A percentile compares a stretch with the other conserved stretches of the same genome.
phyloP scores from a whole-genome alignment of 2,888 invertebrate species.

The Tubulanus polymorphus region DNA sequence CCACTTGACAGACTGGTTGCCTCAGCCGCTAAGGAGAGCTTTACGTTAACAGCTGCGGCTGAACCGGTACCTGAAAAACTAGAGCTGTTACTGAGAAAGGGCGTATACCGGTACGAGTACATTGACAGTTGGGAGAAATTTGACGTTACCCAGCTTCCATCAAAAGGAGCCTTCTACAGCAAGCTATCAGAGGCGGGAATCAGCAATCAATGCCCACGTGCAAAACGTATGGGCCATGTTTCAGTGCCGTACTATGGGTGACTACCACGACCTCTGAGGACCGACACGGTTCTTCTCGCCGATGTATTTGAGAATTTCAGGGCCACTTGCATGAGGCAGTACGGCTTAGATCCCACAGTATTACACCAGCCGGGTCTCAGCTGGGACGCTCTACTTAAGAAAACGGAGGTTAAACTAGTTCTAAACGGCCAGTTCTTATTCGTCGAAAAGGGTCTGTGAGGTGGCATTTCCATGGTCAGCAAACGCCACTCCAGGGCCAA shows the following conservation, averaged over 20 bases:
- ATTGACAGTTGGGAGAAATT: slow-evolving; percentile 28
- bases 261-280: slow-evolving; percentile 27
- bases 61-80: slow-evolving; percentile 10
- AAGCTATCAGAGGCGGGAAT: slow-evolving; percentile 16
- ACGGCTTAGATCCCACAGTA: slow-evolving; percentile 29
- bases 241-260: slow-evolving; percentile 23
- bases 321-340: slow-evolving; percentile 24
- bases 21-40: slow-evolving; percentile 1
- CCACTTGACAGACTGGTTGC: slow-evolving; percentile 16
- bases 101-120: slow-evolving; percentile 39
- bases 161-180: slow-evolving; percentile 21
- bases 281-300: slow-evolving; percentile 33
- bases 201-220: slow-evolving; percentile 21
- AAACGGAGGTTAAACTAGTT: slow-evolving; percentile 27
- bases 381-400: slow-evolving; percentile 37
- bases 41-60: slow-evolving; percentile 7
- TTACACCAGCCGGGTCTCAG: slow-evolving; percentile 37
- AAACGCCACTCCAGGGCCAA: slow-evolving; percentile 34
- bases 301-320: slow-evolving; percentile 43
- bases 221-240: no score
- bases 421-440: slow-evolving; percentile 29
- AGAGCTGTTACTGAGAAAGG: slow-evolving; percentile 23
- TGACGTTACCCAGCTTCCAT: slow-evolving; percentile 24
- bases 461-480: slow-evolving; percentile 22
- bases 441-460: slow-evolving; percentile 19